A percentile compares a stretch with the other conserved stretches of the same genome.
phyloP scores from a whole-genome alignment of 2,888 invertebrate genomes.

The Zaprionus obscuricornis region DNA sequence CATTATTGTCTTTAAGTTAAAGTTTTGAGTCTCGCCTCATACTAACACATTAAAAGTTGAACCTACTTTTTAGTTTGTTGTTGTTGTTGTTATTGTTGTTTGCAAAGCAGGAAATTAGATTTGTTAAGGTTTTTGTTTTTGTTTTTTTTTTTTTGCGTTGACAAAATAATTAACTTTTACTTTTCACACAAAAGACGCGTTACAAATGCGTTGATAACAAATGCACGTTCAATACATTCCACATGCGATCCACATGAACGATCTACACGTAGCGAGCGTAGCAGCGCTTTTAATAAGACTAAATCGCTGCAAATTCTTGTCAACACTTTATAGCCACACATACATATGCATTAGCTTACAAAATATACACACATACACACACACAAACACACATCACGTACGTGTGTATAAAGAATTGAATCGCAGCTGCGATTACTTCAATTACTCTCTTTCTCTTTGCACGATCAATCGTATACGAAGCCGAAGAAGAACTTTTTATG shows the following conservation, averaged over 20 bases:
- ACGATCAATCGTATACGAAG: too few relatives aligned
- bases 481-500: too few relatives aligned
- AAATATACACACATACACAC: not conserved
- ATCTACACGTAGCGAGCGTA: constrained; percentile 50
- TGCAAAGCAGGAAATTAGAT: constrained; percentile 51
- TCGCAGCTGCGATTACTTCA: constrained; percentile 38
- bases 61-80: constrained; percentile 42
- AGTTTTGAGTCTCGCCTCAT: too few relatives aligned
- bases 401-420: constrained; percentile 24
- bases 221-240: too few relatives aligned
- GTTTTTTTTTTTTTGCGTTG: not conserved
- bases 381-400: constrained; percentile 14
- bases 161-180: not conserved
- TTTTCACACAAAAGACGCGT: constrained; percentile 1
- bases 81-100: too few relatives aligned
- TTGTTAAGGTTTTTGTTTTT: too few relatives aligned
- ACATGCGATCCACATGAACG: constrained; percentile 8
- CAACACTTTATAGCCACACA: constrained; percentile 64
- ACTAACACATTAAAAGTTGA: not conserved
- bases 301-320: constrained; percentile 63
- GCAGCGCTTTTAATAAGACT: constrained; percentile 60
- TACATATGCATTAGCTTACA: constrained; percentile 17
- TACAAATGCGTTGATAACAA: not conserved
- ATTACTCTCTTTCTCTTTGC: constrained; percentile 19
- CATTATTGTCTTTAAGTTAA: constrained; percentile 13